Evolutionary conservation across 2,888 invertebrate genomes (phyloP).

Genomic region (Stictocephala bisonia): DNA sequence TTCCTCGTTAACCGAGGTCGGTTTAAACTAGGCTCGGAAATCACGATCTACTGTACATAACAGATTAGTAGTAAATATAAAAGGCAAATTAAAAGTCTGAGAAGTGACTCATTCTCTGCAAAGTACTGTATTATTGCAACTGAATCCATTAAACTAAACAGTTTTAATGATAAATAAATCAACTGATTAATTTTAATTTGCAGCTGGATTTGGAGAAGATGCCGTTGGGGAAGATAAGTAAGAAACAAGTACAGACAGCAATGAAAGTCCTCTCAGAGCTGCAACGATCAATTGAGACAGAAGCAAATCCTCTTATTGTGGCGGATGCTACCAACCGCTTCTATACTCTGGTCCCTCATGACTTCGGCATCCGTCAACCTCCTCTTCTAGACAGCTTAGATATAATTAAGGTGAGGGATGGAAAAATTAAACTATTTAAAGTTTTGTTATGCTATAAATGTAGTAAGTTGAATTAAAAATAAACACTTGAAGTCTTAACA

Average conservation of each 20-base stretch:
- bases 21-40: too few species aligned
- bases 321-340: slow-evolving; percentile 93
- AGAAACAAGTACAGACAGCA: slow-evolving; percentile 88
- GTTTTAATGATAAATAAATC: too few species aligned
- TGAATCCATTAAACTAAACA: too few species aligned
- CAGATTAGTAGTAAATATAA: too few species aligned
- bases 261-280: slow-evolving; percentile 82
- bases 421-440: too few species aligned
- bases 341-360: slow-evolving; percentile 95
- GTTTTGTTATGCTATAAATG: too few species aligned
- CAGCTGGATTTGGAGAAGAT: slow-evolving; percentile 94
- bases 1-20: too few species aligned
- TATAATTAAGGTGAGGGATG: slow-evolving; percentile 70
- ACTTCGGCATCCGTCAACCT: slow-evolving; percentile 87
- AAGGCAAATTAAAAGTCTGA: neutral
- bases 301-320: slow-evolving; percentile 65
- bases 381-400: slow-evolving; percentile 82
- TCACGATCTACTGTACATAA: too few species aligned
- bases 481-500: too few species aligned
- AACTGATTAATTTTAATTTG: slow-evolving; percentile 47
- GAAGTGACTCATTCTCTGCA: neutral
- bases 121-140: too few species aligned
- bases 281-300: slow-evolving; percentile 65
- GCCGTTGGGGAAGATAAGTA: slow-evolving; percentile 96
- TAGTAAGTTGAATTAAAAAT: too few species aligned